Conservation (phyloP, 92 coral and sea anemone species). For the Scolanthus callimorphus region DNA sequence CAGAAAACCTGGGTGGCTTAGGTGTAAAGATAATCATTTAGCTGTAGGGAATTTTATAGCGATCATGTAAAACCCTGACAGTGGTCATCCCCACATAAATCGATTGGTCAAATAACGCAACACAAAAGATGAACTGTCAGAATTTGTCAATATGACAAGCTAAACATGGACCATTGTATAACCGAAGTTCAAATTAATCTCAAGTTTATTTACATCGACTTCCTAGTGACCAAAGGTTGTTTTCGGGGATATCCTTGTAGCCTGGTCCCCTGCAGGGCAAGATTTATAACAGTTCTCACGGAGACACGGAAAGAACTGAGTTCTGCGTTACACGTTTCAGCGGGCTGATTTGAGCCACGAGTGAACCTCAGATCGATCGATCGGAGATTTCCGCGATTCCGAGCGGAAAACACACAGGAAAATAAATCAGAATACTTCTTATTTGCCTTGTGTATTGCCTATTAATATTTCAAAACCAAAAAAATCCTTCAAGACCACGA, state of each 20-base stretch:
- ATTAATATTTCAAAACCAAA: constrained; percentile 33
- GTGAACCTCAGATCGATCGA: background rate
- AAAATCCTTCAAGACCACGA: constrained; percentile 17
- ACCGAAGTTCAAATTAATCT: background rate
- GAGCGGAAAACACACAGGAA: constrained; percentile 2
- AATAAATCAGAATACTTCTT: background rate
- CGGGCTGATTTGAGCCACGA: too few species aligned
- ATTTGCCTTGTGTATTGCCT: constrained; percentile 3
- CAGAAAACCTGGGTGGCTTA: too few species aligned
- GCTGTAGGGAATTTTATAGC: too few species aligned
- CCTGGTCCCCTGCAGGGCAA: too few species aligned
- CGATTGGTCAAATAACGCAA: background rate
- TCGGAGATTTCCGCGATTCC: background rate
- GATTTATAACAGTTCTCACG: too few species aligned
- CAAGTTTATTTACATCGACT: constrained; percentile 5
- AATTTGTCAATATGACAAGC: background rate
- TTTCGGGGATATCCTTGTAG: background rate
- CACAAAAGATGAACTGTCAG: background rate
- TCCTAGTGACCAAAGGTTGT: background rate
- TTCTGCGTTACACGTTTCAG: background rate
- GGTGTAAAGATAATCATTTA: too few species aligned
- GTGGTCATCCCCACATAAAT: too few species aligned
- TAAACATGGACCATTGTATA: background rate
- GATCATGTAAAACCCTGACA: too few species aligned
- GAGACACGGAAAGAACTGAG: background rate